These are phyloP conservation scores for Neopipo cinnamomea DNA, from an alignment of 2,113 vertebrate species.

Conservation along the genomic window DNA sequence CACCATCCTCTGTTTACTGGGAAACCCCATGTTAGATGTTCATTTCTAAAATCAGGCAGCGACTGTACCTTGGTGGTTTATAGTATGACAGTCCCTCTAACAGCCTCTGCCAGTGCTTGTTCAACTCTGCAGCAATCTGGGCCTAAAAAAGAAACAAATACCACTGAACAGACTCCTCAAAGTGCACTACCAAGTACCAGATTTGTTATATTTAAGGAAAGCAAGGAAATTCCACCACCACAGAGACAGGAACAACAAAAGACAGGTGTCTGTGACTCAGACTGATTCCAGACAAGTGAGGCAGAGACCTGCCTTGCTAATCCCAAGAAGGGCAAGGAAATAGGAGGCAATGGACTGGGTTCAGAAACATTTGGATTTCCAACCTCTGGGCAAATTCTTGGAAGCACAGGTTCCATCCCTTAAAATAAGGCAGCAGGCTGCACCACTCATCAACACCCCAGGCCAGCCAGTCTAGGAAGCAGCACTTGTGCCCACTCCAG, in stretches of 20 bases:
- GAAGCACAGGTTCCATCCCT: neutral
- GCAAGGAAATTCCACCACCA: neutral
- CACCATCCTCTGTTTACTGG: neutral
- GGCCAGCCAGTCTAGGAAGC: neutral
- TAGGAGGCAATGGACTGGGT: neutral
- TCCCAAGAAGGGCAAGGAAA: neutral
- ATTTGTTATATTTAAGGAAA: neutral
- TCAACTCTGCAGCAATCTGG: constrained; percentile 89
- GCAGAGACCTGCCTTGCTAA: neutral
- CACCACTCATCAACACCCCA: neutral
- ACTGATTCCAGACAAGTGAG: neutral
- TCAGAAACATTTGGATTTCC: constrained; percentile 2
- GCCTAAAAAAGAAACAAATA: constrained; percentile 71
- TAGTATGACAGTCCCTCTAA: constrained; percentile 91
- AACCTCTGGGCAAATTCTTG: neutral
- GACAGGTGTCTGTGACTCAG: neutral
- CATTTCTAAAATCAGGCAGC: neutral
- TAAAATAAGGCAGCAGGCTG: neutral
- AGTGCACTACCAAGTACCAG: neutral
- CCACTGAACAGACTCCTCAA: neutral
- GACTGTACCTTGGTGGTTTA: constrained; percentile 88
- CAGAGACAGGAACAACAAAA: neutral
- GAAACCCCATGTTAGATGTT: neutral
- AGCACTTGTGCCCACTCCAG: neutral
- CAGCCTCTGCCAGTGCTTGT: constrained; percentile 86